These are phyloP conservation scores for Glossophaga mutica DNA, from an alignment of 2,797 vertebrate genomes.

Conservation along the genomic window DNA sequence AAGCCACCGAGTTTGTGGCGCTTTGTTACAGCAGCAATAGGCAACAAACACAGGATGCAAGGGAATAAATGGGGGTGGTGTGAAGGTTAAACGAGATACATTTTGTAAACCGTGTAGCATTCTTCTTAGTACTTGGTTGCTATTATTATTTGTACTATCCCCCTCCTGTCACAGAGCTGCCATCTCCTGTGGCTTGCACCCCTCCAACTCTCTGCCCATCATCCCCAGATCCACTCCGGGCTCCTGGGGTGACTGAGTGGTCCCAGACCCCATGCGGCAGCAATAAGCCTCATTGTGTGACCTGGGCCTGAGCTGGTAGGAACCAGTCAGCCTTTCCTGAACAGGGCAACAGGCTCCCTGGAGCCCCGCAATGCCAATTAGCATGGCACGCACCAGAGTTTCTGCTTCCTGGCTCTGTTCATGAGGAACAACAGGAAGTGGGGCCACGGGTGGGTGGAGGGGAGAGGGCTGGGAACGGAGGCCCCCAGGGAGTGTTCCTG, in stretches of 20 bases:
- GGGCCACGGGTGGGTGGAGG: rapidly evolving
- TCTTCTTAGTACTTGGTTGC: neutral
- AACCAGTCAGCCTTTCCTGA: neutral
- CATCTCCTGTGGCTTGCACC: neutral
- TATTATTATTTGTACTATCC: neutral
- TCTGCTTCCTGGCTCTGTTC: neutral
- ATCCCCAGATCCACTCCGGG: neutral
- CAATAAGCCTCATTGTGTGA: neutral
- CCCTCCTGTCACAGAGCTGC: neutral
- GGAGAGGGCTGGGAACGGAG: neutral
- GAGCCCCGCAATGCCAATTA: neutral
- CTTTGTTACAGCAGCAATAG: neutral
- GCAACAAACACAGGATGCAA: neutral
- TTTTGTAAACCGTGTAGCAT: rapidly evolving
- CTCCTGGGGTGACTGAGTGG: neutral
- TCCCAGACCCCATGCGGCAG: rapidly evolving
- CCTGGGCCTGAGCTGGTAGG: neutral
- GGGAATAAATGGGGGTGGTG: neutral
- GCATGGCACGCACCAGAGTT: rapidly evolving
- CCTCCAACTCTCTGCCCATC: neutral
- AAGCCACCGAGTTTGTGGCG: neutral
- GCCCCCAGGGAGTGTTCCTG: neutral
- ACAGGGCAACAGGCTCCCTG: neutral
- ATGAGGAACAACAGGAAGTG: neutral
- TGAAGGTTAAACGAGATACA: neutral